Evolutionary conservation across 2,113 vertebrate genomes (phyloP).

Genomic region (Macquaria australasica): DNA sequence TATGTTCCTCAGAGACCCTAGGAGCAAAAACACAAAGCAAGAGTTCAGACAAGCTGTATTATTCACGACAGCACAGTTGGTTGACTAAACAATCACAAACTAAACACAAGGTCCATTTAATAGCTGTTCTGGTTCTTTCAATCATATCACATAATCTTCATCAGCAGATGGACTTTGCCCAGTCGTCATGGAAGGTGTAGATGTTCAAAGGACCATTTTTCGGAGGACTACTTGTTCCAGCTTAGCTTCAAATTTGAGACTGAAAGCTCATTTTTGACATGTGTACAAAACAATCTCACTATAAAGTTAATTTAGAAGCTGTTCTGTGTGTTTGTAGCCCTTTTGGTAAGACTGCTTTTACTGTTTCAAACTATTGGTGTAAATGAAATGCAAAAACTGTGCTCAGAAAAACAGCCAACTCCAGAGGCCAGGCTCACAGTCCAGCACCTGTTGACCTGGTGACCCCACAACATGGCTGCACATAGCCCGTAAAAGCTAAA

Average conservation of each 20-base stretch:
- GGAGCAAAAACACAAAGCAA: not conserved
- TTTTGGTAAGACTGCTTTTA: not conserved
- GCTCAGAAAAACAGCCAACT: not conserved
- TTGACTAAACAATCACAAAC: not conserved
- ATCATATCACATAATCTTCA: not conserved
- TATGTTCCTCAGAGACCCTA: not conserved
- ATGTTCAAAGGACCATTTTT: not conserved
- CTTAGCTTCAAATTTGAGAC: not conserved
- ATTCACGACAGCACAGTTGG: not conserved
- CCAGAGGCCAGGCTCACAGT: not conserved
- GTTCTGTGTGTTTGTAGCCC: not conserved
- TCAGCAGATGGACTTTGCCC: not conserved
- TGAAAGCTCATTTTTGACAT: not conserved
- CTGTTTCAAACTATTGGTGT: not conserved
- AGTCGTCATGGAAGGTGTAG: no score
- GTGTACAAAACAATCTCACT: no score
- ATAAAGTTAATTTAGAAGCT: not conserved
- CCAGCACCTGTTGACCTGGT: slow-evolving; percentile 15
- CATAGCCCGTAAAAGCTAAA: slow-evolving; percentile 37
- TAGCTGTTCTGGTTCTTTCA: not conserved
- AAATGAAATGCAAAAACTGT: not conserved
- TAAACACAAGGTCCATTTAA: not conserved
- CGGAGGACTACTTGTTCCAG: not conserved
- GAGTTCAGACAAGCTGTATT: not conserved
- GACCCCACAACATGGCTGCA: slow-evolving; percentile 12